Base-by-base conservation (phyloP, 2,888 invertebrate species). In the Volucella zonaria region DNA sequence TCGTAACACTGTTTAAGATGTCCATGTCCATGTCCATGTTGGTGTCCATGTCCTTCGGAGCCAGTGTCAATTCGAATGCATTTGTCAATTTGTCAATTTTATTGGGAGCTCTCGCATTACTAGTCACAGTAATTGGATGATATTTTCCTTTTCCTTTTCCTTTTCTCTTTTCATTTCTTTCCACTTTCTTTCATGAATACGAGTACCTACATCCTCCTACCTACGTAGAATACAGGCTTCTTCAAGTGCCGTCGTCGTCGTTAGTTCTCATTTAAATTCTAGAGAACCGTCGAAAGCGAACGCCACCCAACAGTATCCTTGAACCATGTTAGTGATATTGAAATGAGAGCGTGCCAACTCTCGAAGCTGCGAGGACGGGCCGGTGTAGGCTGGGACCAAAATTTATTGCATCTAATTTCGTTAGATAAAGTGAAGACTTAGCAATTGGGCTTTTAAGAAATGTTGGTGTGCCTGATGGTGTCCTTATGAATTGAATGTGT, bases 361-460 rank as follows among this genome's bases (percentile, higher is more conserved):
- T 18, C 9, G 40, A 51, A 52, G 18, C 11, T 64, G 42, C 18
- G 40, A 15, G 51, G 12, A 40, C 2, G 62, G 43, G 38, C 10
- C 51, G 18, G 3, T 52, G 66, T 43, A 43, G n/a, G 67, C 38
- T 67, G 67, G 6, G 31, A 9, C 11, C 52, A 54, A 14, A 67
- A 67, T 67, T 67, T 18, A 67, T 67, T 67, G 54, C 54, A 54
- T 54, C 67, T 54, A 67, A 67, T 67, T 67, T 67, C 43, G 43
- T 31, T 54, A 67, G 67, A 67, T 54, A n/a, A 43, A 67, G 43
- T 67, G 43, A 18, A 23, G 43, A 23, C 54, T 52, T 31, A 38
- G 23, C 31, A 23, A 54, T 54, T 14, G 38, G 14, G n/a, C 8
- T 56, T 38, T 15, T 42, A 23, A 18, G 66, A 38, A 64, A 38